phyloP scores from a whole-genome alignment of 2,888 invertebrate species.

The Venusia cambrica region DNA sequence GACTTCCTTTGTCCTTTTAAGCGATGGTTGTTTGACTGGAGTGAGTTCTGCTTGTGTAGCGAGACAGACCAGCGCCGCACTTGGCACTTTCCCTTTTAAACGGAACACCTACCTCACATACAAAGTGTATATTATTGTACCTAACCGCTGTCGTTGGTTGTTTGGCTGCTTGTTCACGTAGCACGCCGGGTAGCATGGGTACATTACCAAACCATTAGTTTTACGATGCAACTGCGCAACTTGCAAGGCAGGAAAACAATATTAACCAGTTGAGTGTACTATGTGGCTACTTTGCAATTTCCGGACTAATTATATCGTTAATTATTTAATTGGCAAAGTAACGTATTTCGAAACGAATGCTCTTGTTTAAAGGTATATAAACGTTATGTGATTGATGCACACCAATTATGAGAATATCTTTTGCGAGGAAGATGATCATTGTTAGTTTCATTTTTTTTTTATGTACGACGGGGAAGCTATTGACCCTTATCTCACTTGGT shows the following conservation, averaged over 20 bases:
- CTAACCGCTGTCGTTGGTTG: constrained; percentile 18
- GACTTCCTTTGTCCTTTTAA: constrained; percentile 53
- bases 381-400: no score
- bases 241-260: constrained; percentile 33
- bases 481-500: no score
- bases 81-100: constrained; percentile 69
- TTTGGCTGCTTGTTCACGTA: constrained; percentile 27
- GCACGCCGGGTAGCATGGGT: constrained; percentile 24
- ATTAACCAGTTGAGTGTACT: constrained; percentile 27
- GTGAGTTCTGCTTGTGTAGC: constrained; percentile 28
- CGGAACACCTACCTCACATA: constrained; percentile 29
- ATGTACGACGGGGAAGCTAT: no score
- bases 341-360: neutral
- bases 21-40: constrained; percentile 35
- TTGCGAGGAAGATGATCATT: no score
- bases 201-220: constrained; percentile 32
- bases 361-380: constrained; percentile 1
- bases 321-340: constrained; percentile 19
- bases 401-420: no score
- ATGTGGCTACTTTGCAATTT: constrained; percentile 21
- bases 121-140: constrained; percentile 7
- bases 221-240: constrained; percentile 33
- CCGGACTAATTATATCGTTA: constrained; percentile 12
- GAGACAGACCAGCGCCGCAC: constrained; percentile 34
- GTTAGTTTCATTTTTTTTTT: no score